These are phyloP conservation scores for Erannis defoliaria DNA, from an alignment of 2,888 invertebrate genomes.

Conservation along the genomic window DNA sequence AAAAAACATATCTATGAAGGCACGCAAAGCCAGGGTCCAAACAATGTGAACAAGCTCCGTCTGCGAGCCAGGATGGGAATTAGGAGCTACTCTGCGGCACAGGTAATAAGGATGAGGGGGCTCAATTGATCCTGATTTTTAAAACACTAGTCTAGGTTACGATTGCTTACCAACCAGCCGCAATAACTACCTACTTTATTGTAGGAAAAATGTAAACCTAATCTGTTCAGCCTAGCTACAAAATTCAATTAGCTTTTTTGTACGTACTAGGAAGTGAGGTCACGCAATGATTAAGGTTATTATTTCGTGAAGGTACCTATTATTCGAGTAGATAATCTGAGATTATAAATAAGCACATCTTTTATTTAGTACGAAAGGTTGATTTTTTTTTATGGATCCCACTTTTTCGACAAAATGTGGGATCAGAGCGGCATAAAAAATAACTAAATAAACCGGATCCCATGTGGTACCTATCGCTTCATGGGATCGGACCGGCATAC, in stretches of 20 bases:
- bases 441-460: no score
- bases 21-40: no score
- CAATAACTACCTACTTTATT: slow-evolving; percentile 3
- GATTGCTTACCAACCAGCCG: not conserved
- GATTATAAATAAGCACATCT: not conserved
- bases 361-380: no score
- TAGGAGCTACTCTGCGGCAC: slow-evolving; percentile 11
- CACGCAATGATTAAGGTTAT: not conserved
- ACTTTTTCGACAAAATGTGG: no score
- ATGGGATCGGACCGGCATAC: no score
- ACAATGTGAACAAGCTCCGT: slow-evolving; percentile 2
- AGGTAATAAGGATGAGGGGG: slow-evolving; percentile 37
- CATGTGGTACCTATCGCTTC: no score
- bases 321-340: not conserved
- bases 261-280: not conserved
- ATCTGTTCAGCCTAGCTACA: not conserved
- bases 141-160: slow-evolving; percentile 18
- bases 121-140: slow-evolving; percentile 35
- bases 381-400: no score
- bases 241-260: not conserved
- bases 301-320: not conserved
- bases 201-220: not conserved
- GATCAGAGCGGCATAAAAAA: no score
- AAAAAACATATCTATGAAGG: no score
- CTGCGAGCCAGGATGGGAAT: slow-evolving; percentile 19